A percentile compares a stretch with the other conserved stretches of the same genome.
phyloP scores from a whole-genome alignment of 2,888 invertebrate species.

The Thelaira solivaga region DNA sequence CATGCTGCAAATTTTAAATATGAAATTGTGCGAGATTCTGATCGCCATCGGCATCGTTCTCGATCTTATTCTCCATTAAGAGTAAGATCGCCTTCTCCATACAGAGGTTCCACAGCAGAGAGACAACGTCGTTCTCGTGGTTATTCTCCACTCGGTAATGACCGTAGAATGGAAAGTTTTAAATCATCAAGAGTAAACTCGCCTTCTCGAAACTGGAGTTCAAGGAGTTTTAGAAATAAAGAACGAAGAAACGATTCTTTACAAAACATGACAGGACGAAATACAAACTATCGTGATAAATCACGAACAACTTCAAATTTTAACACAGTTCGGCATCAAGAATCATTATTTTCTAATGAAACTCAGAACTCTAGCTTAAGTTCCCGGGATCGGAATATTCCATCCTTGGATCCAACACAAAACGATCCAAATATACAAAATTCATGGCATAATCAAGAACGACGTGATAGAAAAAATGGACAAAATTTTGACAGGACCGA shows the following conservation, averaged over 20 bases:
- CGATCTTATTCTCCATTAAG: no score
- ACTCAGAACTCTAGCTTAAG: not conserved
- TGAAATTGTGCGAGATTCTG: no score
- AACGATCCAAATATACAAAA: not conserved
- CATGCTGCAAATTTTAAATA: no score
- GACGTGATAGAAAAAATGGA: no score
- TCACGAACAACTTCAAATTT: no score
- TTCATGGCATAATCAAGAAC: no score
- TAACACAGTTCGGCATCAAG: no score
- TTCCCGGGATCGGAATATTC: not conserved
- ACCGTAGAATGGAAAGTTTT: not conserved
- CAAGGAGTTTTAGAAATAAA: not conserved
- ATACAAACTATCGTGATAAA: not conserved
- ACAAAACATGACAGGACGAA: not conserved
- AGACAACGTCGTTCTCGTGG: not conserved
- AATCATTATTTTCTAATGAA: not conserved
- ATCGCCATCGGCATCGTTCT: no score
- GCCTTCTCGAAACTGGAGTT: not conserved
- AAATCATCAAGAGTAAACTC: not conserved
- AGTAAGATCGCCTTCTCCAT: no score
- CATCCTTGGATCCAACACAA: not conserved
- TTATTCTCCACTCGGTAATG: not conserved
- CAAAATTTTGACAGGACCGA: no score
- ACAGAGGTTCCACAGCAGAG: no score
- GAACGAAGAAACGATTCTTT: not conserved